These are phyloP conservation scores for Aethes cnicana DNA, from an alignment of 2,888 invertebrate species.

Conservation along the genomic window DNA sequence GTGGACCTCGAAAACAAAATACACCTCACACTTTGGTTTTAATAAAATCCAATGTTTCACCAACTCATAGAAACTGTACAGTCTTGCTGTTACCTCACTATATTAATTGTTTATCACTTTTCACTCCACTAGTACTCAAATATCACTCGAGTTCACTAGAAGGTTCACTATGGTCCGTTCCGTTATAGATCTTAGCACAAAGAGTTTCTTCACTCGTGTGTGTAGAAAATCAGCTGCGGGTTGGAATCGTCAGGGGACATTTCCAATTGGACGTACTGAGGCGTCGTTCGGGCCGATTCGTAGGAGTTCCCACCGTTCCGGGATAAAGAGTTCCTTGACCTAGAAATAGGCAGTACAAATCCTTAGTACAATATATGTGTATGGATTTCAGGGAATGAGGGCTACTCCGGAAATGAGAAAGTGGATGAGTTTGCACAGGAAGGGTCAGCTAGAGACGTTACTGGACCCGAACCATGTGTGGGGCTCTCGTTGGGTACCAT, in stretches of 20 bases:
- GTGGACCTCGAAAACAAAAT: too few relatives aligned
- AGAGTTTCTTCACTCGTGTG: conserved; percentile 81
- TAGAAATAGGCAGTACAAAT: conserved; percentile 44
- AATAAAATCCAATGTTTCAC: conserved; percentile 18
- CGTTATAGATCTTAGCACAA: too few relatives aligned
- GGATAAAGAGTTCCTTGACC: conserved; percentile 78
- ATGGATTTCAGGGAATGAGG: too few relatives aligned
- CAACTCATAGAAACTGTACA: conserved; percentile 1
- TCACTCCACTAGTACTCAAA: too few relatives aligned
- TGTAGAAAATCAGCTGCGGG: conserved; percentile 93
- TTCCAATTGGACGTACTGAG: conserved; percentile 74
- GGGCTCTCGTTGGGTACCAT: too few relatives aligned
- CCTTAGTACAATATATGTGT: too few relatives aligned
- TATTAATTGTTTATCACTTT: not conserved
- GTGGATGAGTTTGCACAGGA: too few relatives aligned
- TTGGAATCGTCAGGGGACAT: conserved; percentile 84
- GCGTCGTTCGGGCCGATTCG: conserved; percentile 76
- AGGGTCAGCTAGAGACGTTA: too few relatives aligned
- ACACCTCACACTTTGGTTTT: conserved; percentile 20
- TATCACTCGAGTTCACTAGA: too few relatives aligned
- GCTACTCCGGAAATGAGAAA: too few relatives aligned
- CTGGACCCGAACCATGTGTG: too few relatives aligned
- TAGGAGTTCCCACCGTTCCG: conserved; percentile 65
- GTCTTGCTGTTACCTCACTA: not conserved
- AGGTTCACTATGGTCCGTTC: too few relatives aligned